A percentile compares a stretch with the other conserved stretches of the same genome.
These are phyloP conservation scores for Drosophila mayaguana DNA, from an alignment of 2,888 invertebrate species.

Conservation along the genomic window DNA sequence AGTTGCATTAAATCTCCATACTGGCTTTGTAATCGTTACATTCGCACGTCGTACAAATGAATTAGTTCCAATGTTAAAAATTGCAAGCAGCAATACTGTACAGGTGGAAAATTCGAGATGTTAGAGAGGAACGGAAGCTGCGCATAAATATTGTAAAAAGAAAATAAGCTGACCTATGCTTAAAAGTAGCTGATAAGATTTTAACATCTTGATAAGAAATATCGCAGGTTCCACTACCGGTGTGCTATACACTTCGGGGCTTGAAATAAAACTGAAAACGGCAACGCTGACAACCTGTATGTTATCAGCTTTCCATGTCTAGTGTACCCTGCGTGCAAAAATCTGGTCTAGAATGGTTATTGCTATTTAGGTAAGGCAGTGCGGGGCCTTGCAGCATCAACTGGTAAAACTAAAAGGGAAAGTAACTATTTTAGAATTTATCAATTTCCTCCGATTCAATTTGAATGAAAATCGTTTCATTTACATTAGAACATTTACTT, in stretches of 20 bases:
- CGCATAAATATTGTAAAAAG: conserved; percentile 6
- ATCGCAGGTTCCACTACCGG: background rate
- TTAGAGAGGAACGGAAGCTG: conserved; percentile 4
- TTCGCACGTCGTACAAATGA: conserved; percentile 40
- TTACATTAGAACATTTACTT: background rate
- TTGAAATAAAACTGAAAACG: conserved; percentile 47
- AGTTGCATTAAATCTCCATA: conserved; percentile 17
- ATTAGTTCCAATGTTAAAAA: conserved; percentile 28
- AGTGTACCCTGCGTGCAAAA: background rate
- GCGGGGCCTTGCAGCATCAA: background rate
- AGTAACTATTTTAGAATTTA: background rate
- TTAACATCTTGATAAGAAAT: conserved; percentile 40
- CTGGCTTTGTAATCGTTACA: conserved; percentile 41
- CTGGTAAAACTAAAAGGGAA: background rate
- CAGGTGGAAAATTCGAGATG: background rate
- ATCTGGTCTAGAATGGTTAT: background rate
- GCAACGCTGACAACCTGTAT: background rate
- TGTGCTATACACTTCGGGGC: conserved; percentile 24
- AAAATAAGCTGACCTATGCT: conserved; percentile 48
- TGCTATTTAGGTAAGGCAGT: background rate
- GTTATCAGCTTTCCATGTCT: conserved; percentile 34
- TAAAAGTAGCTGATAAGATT: conserved; percentile 52
- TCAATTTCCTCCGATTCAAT: background rate
- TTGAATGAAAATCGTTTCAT: background rate
- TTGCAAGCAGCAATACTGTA: conserved; percentile 46